Base-by-base conservation (phyloP, 23 tunicate genomes). In the Ciona savignyi region DNA sequence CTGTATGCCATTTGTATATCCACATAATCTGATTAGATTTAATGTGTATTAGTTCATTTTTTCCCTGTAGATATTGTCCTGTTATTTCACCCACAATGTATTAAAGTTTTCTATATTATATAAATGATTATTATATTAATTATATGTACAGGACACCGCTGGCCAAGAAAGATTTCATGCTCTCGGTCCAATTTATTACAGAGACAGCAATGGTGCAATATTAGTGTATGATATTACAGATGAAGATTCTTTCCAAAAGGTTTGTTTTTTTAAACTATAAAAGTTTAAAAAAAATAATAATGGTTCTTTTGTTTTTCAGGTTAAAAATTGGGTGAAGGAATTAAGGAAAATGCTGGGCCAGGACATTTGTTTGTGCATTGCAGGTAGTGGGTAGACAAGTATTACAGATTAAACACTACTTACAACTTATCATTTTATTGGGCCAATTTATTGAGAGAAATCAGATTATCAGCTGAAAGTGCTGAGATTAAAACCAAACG, bases 81-180 rank as follows among this genome's bases (percentile, higher is more conserved):
- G n/a, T n/a, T n/a, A n/a, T n/a, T n/a, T n/a, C n/a, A n/a, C n/a
- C n/a, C n/a, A n/a, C n/a, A n/a, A 11, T 49, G 15, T 49, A 49
- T 49, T 49, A 49, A 49, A 49, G 15, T 49, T 49, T 20, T 49
- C 61, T 49, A 11, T 49, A 49, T 11, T 49, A 49, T 49, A 11
- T 49, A 49, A 15, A 49, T 49, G 15, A 49, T 11, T 49, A 49
- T 11, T 11, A 49, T 49, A 49, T 15, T 49, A 49, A 49, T 11
- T 11, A 49, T 49, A n/a, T n/a, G n/a, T 25, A 63, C 85, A 91
- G 97, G 97, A 91, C 63, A 91, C 97, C 25, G 97, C 97, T 42
- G 97, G 97, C 1, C 97, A 91, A 75, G 97, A 91, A 71, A 70
- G 97, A 22, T 91, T 91, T 34, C 97, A 91, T 91, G 97, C 97